Evolutionary conservation across 1,140 invertebrate genomes (phyloP), one percentile per base, ranked within the genome.

Genomic region (Helicoverpa zea): DNA sequence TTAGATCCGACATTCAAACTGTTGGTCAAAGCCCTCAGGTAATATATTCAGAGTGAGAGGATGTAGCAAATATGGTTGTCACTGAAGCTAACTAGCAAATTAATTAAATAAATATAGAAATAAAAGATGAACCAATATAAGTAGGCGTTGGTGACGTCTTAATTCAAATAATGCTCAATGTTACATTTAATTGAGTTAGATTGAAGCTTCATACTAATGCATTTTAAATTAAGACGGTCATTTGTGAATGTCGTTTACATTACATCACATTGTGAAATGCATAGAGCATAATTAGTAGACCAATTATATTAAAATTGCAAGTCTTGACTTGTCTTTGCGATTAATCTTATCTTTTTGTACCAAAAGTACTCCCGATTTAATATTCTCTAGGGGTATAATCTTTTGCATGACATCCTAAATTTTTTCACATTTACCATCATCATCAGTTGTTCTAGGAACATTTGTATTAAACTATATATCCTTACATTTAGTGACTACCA

Each of bases 11-110:
- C 64, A 23, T 49, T 68, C 11, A 18, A 49, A 49, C 43, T 13
- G 64, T 68, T 68, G 64, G 56, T 61, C 72, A 74, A 59, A 74
- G 72, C 54, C 72, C 72, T 74, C 54, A 5, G 12, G 52, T 74
- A 74, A 59, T 74, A 58, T 74, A 74, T 74, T 74, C 72, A 47
- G 10, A 74, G 14, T 59, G 30, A 74, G 72, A 74, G 30, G 72
- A 59, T 61, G 54, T 74, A 13, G 16, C 52, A 47, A 58, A 74
- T 59, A 74, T 14, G 72, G 72, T 74, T 74, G 72, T 16, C 72
- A 74, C 29, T 47, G 52, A 13, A 43, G 4, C 0, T 16, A 3
- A 52, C 18, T 35, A 72, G 9, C 47, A 29, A 29, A 70, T 54
- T 30, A 70, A 23, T 51, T 11, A 7, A 30, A 52, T 23, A 23